Conservation (phyloP, 2,113 vertebrate genomes). For the Apus apus region DNA sequence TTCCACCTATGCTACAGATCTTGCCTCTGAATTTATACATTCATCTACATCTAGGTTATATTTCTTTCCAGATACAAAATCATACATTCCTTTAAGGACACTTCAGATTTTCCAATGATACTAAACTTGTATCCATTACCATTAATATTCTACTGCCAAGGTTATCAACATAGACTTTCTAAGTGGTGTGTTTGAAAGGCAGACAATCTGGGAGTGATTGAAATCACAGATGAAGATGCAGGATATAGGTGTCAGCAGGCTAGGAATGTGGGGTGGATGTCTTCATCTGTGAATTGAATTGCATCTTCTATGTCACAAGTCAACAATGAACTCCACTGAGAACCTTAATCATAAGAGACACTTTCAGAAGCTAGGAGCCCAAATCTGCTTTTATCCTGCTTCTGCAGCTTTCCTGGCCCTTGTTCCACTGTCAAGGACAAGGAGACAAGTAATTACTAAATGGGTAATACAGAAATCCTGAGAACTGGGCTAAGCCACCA, state of each 20-base stretch:
- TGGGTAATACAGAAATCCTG: background rate
- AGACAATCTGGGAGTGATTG: background rate
- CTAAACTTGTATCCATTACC: background rate
- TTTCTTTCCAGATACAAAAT: background rate
- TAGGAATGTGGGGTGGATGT: background rate
- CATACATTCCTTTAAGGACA: background rate
- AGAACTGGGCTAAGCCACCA: background rate
- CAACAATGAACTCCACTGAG: background rate
- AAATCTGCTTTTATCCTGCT: background rate
- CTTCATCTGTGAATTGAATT: background rate
- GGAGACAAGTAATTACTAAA: conserved; percentile 8
- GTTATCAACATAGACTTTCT: background rate
- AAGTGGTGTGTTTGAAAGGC: background rate
- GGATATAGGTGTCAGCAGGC: background rate
- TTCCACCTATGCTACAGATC: background rate
- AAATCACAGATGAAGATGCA: background rate
- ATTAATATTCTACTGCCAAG: background rate
- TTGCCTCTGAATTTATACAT: background rate
- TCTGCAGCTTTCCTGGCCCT: conserved; percentile 4
- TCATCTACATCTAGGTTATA: background rate
- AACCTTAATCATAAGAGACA: conserved; percentile 4
- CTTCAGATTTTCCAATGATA: background rate
- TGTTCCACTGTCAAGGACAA: background rate
- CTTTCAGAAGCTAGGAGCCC: background rate
- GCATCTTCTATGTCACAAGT: background rate